Conservation (phyloP, 2,113 vertebrate genomes). For the Xenopus borealis region DNA sequence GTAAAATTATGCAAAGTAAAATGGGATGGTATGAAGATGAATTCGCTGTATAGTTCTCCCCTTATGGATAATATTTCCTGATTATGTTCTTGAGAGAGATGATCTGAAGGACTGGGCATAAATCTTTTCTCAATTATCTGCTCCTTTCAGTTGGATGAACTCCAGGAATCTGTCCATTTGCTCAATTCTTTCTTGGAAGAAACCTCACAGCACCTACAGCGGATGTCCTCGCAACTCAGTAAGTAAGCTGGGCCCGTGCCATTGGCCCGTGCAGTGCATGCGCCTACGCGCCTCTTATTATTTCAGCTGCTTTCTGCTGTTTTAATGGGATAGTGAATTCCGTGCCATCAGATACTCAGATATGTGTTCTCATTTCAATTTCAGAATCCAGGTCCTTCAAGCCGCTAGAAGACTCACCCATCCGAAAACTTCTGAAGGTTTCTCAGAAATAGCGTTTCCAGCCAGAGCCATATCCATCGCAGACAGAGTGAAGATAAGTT, state of each 20-base stretch:
- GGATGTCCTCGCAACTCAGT: slow-evolving; percentile 61
- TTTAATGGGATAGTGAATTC: no score
- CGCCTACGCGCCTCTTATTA: not conserved
- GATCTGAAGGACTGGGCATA: no score
- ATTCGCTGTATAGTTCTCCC: no score
- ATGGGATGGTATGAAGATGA: no score
- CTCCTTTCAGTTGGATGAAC: slow-evolving; percentile 58
- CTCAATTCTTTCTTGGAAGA: slow-evolving; percentile 56
- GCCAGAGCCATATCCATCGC: not conserved
- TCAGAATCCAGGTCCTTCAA: slow-evolving; percentile 44
- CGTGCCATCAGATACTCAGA: not conserved
- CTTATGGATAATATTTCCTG: no score
- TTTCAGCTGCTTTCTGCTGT: not conserved
- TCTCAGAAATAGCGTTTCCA: not conserved
- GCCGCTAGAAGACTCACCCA: slow-evolving; percentile 46
- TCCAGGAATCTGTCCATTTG: slow-evolving; percentile 54
- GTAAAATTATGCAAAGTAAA: no score
- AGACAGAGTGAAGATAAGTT: not conserved
- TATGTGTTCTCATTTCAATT: not conserved
- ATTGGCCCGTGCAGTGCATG: no score
- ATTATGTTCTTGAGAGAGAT: no score
- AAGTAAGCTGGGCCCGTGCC: slow-evolving; percentile 17
- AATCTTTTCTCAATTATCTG: not conserved
- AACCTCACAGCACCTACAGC: slow-evolving; percentile 49
- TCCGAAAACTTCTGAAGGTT: slow-evolving; percentile 43